Evolutionary conservation across 2,888 invertebrate genomes (phyloP), one percentile per base, ranked within the genome.

Genomic region (Miltochrista miniata): DNA sequence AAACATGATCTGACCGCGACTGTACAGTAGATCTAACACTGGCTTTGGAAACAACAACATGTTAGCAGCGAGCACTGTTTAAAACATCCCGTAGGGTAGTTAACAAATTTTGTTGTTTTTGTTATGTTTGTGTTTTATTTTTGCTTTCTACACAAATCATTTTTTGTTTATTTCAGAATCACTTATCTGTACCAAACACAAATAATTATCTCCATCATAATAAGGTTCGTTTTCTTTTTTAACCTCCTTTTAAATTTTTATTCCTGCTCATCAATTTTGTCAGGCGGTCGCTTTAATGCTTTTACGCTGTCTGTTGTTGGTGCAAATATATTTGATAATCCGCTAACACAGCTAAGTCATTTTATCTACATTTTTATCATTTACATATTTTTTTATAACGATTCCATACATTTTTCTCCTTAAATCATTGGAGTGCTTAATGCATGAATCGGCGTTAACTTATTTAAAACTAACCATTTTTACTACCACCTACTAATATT

Each of bases 181-280:
- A 95, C 94, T 95, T 96, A 94, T 95, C 95, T 94, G 96, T 96
- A 93, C 96, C 96, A 93, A 94, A 94, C 94, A 95, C 94, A 94
- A 94, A 94, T 95, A 96, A 95, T 94, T 96, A 94, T 92, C 95
- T 94, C 82, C 95, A 95, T 93, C 95, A 94, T 89, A 94, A 93
- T 93, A 95, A 96, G 96, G 96, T 96, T 92, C 90, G 90, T 92
- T 90, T 87, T 85, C 84, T 90, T 87, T 83, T 85, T 81, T 89
- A 84, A 87, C 86, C 83, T 81, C 76, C 78, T 83, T 31, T 31
- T 81, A 81, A 75, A 79, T 75, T 74, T 81, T 83, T 60, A 62
- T 45, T 81, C 76, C 74, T 69, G 68, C 76, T 81, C 79, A 79
- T 77, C 18, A 73, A 63, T 68, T 70, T 69, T 75, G 74, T 72